Base-by-base conservation (phyloP, 1,140 invertebrate genomes). In the Tetramorium alpestre region DNA sequence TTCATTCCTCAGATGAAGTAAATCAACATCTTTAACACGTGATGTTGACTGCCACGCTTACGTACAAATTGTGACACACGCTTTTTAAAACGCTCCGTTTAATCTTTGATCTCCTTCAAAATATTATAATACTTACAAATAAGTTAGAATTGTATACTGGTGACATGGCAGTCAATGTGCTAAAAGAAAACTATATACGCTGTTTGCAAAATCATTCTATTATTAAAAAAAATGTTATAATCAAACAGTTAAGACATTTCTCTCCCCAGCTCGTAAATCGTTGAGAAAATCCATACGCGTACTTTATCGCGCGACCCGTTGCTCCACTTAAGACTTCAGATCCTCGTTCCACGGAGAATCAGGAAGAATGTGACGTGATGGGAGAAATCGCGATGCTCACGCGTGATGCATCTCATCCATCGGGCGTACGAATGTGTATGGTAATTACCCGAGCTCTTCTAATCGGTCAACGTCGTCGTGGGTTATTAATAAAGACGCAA, bases 401-500 rank as follows among this genome's bases (percentile, higher is more conserved):
- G 90, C 91, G 80, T 86, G 89, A 91, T 88, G 87, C 28, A 72
- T 88, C 80, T 67, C 44, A 38, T 87, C 54, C 28, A 69, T 80
- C 67, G 60, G 54, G 28, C 11, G 49, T 64, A 73, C 58, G 64
- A 88, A 85, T 87, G 73, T 85, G 92, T 91, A 93, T 93, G 93
- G 88, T 94, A 94, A 94, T 94, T 93, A 92, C 87, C 33, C 88
- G 64, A 81, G 90, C 54, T 82, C 91, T 91, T 89, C 82, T 90
- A 94, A 94, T 94, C 93, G 90, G 91, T 94, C 94, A 94, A 93
- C 82, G 94, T 94, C 94, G 92, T 93, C 89, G 85, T 72, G 86
- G 90, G 93, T 94, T 94, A 94, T 94, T 94, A 94, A 94, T 94
- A 94, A 94, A 94, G 94, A 94, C 89, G 92, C 91, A 89, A 92